phyloP scores from a whole-genome alignment of 2,888 invertebrate species.

The Eustalomyia histrio region DNA sequence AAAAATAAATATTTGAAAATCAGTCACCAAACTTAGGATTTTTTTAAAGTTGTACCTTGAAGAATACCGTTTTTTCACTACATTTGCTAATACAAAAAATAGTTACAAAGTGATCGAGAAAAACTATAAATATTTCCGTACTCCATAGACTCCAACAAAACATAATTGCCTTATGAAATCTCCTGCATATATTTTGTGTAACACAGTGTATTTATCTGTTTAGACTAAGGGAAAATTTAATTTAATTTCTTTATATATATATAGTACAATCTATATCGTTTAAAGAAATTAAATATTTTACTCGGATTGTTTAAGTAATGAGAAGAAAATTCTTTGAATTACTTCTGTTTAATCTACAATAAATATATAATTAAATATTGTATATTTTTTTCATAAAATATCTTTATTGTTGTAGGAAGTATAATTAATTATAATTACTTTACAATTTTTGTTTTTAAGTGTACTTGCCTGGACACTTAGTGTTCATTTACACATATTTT shows the following conservation, averaged over 20 bases:
- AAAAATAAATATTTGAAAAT: too few relatives aligned
- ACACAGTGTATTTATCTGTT: too few relatives aligned
- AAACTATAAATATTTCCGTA: too few relatives aligned
- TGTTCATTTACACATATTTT: slow-evolving; percentile 47
- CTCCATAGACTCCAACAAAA: too few relatives aligned
- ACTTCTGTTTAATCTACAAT: not conserved
- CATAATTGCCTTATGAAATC: too few relatives aligned
- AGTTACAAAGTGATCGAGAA: too few relatives aligned
- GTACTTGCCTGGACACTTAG: slow-evolving; percentile 62
- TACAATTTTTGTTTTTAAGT: too few relatives aligned
- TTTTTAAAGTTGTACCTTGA: too few relatives aligned
- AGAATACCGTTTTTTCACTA: too few relatives aligned
- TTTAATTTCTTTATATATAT: not conserved
- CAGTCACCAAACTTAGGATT: too few relatives aligned
- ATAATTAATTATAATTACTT: not conserved
- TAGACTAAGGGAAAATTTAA: not conserved
- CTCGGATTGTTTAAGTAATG: not conserved
- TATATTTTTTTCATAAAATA: slow-evolving; percentile 28
- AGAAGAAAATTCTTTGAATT: not conserved
- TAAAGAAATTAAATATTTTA: not conserved
- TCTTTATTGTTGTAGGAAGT: slow-evolving; percentile 2
- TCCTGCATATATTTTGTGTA: too few relatives aligned
- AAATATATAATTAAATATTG: slow-evolving; percentile 20
- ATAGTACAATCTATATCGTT: not conserved
- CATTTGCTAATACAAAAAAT: too few relatives aligned